Percentiles rank a stretch among this genome's conserved stretches.
These are phyloP conservation scores for Drosophila hydei DNA, from an alignment of 1,140 invertebrate genomes.

Conservation along the genomic window DNA sequence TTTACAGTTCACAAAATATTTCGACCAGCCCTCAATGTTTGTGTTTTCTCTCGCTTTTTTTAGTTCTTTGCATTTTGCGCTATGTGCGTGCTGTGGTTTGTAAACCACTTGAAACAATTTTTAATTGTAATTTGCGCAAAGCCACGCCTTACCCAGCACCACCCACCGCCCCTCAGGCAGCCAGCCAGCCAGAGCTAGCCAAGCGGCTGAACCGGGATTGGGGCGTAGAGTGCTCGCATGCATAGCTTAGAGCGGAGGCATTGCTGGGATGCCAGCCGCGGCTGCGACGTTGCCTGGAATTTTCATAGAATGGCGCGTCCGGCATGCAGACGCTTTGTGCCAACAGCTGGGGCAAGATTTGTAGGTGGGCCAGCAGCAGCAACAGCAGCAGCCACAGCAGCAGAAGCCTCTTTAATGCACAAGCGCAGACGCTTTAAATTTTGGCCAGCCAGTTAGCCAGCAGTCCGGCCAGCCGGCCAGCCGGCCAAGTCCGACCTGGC, in stretches of 20 bases:
- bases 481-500: constrained; percentile 25
- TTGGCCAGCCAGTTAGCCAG: constrained; percentile 33
- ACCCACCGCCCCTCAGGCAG: constrained; percentile 8
- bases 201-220: constrained; percentile 10
- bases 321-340: constrained; percentile 74
- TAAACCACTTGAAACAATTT: constrained; percentile 82
- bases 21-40: constrained; percentile 34
- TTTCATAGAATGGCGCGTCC: constrained; percentile 76
- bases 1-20: constrained; percentile 3
- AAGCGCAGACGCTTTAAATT: constrained; percentile 56
- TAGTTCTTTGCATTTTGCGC: constrained; percentile 19
- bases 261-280: constrained; percentile 71
- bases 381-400: background rate
- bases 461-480: background rate
- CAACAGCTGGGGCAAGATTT: constrained; percentile 58
- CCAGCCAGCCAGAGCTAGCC: constrained; percentile 26
- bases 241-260: constrained; percentile 74
- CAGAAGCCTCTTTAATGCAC: constrained; percentile 35
- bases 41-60: background rate
- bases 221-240: constrained; percentile 62
- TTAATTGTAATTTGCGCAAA: constrained; percentile 81
- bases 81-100: constrained; percentile 74
- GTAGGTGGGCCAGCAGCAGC: constrained; percentile 41
- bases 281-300: constrained; percentile 76
- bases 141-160: constrained; percentile 55